Base-by-base conservation (phyloP, 2,797 vertebrate species). In the Pseudotriccus pelzelni region DNA sequence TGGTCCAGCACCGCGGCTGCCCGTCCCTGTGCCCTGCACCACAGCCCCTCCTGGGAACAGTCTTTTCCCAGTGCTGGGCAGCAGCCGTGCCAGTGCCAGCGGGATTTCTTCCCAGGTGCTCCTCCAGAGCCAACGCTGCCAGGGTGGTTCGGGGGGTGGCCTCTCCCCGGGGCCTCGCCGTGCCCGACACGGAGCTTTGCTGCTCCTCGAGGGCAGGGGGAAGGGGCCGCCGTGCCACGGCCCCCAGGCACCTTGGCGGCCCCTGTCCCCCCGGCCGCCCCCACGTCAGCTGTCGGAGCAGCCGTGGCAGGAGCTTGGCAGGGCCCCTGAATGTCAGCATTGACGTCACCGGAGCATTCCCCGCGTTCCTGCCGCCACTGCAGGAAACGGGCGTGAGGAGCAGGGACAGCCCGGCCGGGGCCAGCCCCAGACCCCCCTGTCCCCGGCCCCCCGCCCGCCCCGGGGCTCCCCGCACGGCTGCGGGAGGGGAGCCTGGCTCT, bases 291-390 rank as follows among this genome's bases (percentile, higher is more conserved):
- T 98, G 98, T 98, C 97, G 73, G 97, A 89, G 85, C 85, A 90
- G 93, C 86, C 92, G 76, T 37, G 56, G 88, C 53, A 27, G 46
- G 89, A 14, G 96, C 98, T 94, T 97, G 98, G 98, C 97, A 93
- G 79, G 96, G 97, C 95, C 97, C 88, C 81, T 98, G 98, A 99
- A 99, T 99, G 99, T 99, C 99, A 99, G 97, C 97, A 98, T 98
- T 99, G 99, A 99, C 98, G 98, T 99, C 99, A 99, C 96, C 41
- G 2, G 93, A 43, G 96, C 98, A 99, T 99, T 99, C 99, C 98
- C 97, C 41, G 96, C 98, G 98, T 99, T 98, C 98, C 98, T 97
- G 92, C 96, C 66, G 96, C 97, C 79, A 90, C 97, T 97, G 95
- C 73, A 82, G 95, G 98, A 98, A 98, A 98, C 85, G 62, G 93